Evolutionary conservation across 2,797 vertebrate species (phyloP).

Genomic region (Ciconia nigra): DNA sequence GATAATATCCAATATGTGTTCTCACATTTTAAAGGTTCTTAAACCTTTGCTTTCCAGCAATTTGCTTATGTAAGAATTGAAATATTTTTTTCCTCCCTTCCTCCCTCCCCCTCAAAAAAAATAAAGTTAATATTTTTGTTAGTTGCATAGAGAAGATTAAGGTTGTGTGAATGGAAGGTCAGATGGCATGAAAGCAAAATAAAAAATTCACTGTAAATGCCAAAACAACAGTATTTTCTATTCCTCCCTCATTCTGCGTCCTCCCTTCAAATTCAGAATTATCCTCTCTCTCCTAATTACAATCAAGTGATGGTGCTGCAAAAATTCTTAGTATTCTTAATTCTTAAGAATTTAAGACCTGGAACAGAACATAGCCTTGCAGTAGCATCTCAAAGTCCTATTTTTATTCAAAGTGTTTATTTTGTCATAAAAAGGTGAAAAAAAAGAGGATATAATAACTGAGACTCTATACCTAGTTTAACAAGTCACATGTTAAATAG

Average conservation of each 20-base stretch:
- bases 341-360: not conserved
- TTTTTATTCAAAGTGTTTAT: not conserved
- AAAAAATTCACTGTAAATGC: rapidly evolving
- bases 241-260: not conserved
- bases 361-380: not conserved
- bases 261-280: not conserved
- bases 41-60: not conserved
- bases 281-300: not conserved
- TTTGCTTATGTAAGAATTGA: not conserved
- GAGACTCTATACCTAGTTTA: not conserved
- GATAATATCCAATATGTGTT: not conserved
- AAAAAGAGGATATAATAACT: not conserved
- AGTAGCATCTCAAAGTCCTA: not conserved
- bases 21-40: not conserved
- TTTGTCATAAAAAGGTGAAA: not conserved
- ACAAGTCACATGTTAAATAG: not conserved
- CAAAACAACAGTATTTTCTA: not conserved
- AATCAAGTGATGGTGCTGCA: not conserved
- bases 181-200: not conserved
- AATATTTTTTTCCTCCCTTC: not conserved
- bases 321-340: not conserved
- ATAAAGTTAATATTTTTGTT: not conserved
- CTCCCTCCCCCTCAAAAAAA: no score
- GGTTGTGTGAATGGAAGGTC: not conserved
- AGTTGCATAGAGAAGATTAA: not conserved